phyloP scores from a whole-genome alignment of 35 echinoderm and acorn worm genomes.

The Apostichopus parvimensis region DNA sequence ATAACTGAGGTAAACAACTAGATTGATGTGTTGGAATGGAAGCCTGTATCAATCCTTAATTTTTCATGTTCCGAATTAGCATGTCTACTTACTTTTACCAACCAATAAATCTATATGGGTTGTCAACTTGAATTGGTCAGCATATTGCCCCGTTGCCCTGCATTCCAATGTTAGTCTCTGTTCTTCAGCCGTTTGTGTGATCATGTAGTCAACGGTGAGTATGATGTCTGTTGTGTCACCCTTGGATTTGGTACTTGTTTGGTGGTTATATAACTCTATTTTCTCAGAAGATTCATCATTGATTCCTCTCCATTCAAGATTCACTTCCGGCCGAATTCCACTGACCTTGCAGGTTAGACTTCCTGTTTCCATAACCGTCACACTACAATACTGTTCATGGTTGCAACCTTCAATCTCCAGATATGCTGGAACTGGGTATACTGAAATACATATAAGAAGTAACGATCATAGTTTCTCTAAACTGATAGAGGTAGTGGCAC shows the following conservation, averaged over 20 bases:
- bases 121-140: not conserved
- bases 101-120: not conserved
- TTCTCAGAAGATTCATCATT: not conserved
- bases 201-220: not conserved
- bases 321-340: not conserved
- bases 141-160: not conserved
- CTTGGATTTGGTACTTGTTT: not conserved
- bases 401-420: not conserved
- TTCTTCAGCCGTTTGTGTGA: not conserved
- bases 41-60: not conserved
- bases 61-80: not conserved
- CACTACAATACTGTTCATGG: not conserved
- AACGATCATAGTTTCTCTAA: not conserved
- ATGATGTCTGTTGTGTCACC: not conserved
- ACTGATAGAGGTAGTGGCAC: no score
- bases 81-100: not conserved
- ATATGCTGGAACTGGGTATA: not conserved
- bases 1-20: no score
- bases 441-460: not conserved
- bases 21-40: no score
- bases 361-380: not conserved
- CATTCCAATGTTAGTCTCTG: not conserved
- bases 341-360: not conserved
- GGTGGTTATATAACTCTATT: not conserved
- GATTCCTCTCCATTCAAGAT: not conserved